Conservation (phyloP, 2,888 invertebrate genomes). For the Eupeodes luniger region DNA sequence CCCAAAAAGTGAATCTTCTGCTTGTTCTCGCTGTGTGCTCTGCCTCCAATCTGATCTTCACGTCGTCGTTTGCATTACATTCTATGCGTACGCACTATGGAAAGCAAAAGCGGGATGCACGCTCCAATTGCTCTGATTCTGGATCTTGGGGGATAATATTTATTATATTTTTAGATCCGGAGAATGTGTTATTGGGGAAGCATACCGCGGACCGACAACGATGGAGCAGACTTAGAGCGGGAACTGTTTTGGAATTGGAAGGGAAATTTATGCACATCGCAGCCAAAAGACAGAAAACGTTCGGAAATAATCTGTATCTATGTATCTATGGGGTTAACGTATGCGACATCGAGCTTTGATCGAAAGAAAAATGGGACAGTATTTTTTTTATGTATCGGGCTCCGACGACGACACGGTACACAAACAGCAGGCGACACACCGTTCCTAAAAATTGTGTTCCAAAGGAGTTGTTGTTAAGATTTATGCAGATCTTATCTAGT, state of each 20-base stretch:
- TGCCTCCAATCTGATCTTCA: not conserved
- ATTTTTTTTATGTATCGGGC: not conserved
- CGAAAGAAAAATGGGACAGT: slow-evolving; percentile 68
- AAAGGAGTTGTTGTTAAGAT: slow-evolving; percentile 16
- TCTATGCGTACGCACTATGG: slow-evolving; percentile 42
- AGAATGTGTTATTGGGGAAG: slow-evolving; percentile 37
- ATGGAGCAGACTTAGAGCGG: not conserved
- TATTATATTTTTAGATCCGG: slow-evolving; percentile 63
- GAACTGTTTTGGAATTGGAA: slow-evolving; percentile 9
- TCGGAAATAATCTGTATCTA: slow-evolving; percentile 31
- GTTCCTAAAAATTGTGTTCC: not conserved
- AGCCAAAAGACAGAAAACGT: slow-evolving; percentile 11
- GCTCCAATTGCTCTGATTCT: slow-evolving; percentile 72
- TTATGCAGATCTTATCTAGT: slow-evolving; percentile 56
- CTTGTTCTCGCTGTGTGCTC: not conserved
- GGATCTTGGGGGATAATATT: slow-evolving; percentile 48
- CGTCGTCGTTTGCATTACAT: slow-evolving; percentile 14
- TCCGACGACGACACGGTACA: not conserved
- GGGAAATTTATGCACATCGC: slow-evolving; percentile 69
- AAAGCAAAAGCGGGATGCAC: slow-evolving; percentile 60
- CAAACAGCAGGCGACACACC: slow-evolving; percentile 20
- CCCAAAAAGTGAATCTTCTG: slow-evolving; percentile 68
- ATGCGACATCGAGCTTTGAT: slow-evolving; percentile 50
- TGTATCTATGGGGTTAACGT: slow-evolving; percentile 60
- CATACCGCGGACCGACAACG: not conserved